Conservation (phyloP, 1,140 invertebrate species). For the Drosophila parvula region DNA sequence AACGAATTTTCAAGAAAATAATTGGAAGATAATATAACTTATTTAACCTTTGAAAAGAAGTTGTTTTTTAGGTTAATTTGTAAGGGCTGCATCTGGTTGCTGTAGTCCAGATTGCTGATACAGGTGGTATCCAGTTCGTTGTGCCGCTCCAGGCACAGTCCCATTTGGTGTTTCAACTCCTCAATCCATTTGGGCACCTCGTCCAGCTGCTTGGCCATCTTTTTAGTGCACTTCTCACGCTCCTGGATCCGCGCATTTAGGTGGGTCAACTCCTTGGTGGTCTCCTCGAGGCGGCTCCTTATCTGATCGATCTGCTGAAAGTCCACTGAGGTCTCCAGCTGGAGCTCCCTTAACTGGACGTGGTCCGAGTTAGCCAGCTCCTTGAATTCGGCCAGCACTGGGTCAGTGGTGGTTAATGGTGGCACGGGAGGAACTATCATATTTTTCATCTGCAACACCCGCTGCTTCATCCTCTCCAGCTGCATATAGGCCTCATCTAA, state of each 20-base stretch:
- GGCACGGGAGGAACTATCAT: background rate
- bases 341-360: background rate
- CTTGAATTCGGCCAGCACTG: background rate
- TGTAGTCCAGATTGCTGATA: background rate
- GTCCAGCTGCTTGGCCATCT: background rate
- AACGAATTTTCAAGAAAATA: too few species aligned
- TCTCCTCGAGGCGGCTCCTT: background rate
- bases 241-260: background rate
- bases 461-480: slow-evolving; percentile 39
- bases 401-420: background rate
- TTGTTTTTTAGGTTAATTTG: background rate
- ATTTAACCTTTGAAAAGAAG: background rate
- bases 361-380: slow-evolving; percentile 2
- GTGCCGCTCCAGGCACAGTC: slow-evolving; percentile 25
- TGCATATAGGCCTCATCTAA: slow-evolving; percentile 4
- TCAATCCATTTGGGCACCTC: slow-evolving; percentile 18
- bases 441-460: slow-evolving; percentile 8
- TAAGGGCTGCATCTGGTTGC: background rate
- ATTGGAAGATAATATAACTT: too few species aligned
- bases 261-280: background rate
- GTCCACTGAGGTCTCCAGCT: background rate
- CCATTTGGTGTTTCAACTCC: background rate
- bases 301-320: background rate
- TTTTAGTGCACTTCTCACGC: background rate
- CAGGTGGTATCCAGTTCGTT: slow-evolving; percentile 1